phyloP scores from a whole-genome alignment of 2,888 invertebrate genomes.

The Scrobipalpa costella region DNA sequence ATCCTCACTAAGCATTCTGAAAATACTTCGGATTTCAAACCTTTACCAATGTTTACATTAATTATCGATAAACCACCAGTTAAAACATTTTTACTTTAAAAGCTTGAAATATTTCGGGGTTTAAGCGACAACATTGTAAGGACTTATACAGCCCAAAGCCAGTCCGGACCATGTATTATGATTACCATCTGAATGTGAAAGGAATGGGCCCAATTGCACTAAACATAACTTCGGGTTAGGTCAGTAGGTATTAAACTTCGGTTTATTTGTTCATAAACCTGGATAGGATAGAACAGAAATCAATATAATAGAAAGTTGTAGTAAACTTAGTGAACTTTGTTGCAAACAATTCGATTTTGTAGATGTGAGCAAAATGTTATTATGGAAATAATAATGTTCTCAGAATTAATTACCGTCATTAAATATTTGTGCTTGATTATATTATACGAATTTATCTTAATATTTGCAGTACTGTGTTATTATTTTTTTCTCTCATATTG shows the following conservation, averaged over 20 bases:
- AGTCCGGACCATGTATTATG: constrained; percentile 6
- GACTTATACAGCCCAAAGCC: background rate
- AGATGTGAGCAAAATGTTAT: background rate
- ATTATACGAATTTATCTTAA: no score
- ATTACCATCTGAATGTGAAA: constrained; percentile 19
- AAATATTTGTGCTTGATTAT: no score
- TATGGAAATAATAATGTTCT: no score
- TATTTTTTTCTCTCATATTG: no score
- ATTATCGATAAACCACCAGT: background rate
- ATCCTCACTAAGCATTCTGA: no score
- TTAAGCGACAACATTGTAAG: background rate
- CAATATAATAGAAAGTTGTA: background rate
- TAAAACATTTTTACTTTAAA: background rate
- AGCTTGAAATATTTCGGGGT: constrained; percentile 2
- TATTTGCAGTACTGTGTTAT: no score
- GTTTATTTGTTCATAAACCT: background rate
- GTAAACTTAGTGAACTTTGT: background rate
- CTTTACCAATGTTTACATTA: no score
- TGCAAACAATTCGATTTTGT: background rate
- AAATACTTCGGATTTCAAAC: no score
- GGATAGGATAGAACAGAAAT: background rate
- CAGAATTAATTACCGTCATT: no score
- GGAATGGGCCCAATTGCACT: constrained; percentile 9
- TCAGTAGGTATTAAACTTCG: background rate
- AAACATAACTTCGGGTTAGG: background rate